These are phyloP conservation scores for Diachrysia chrysitis DNA, from an alignment of 2,888 invertebrate species.

Conservation along the genomic window DNA sequence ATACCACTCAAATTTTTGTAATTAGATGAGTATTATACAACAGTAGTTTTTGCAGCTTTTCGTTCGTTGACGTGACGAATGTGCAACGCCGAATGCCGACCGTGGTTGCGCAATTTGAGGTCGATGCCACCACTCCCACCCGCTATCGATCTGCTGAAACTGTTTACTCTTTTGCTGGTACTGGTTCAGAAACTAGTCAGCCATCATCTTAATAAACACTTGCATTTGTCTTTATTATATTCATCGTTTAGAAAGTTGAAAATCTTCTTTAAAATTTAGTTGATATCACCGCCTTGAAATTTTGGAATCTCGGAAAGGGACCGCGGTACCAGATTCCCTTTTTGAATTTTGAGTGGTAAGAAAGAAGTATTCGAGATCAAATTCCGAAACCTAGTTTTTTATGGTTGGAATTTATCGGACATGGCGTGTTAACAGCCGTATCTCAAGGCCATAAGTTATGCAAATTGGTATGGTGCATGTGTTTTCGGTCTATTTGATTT, in stretches of 20 bases:
- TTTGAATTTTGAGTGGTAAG: too few species aligned
- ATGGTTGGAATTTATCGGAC: constrained; percentile 13
- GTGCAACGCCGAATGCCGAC: constrained; percentile 63
- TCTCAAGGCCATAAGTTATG: constrained; percentile 68
- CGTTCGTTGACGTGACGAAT: constrained; percentile 63
- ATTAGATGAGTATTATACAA: constrained; percentile 56
- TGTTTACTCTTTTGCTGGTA: constrained; percentile 65
- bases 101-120: constrained; percentile 77
- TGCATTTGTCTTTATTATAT: constrained; percentile 32
- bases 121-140: constrained; percentile 72
- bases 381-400: constrained; percentile 23
- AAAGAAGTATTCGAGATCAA: too few species aligned
- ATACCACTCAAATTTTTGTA: constrained; percentile 32
- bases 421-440: constrained; percentile 41
- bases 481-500: constrained; percentile 78
- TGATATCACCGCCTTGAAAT: background rate
- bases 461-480: constrained; percentile 69
- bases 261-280: constrained; percentile 1
- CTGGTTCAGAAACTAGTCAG: constrained; percentile 46
- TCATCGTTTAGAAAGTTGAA: constrained; percentile 49
- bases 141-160: constrained; percentile 68
- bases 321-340: too few species aligned
- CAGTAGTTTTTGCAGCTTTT: constrained; percentile 52
- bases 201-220: constrained; percentile 31
- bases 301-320: too few species aligned